A percentile compares a stretch with the other conserved stretches of the same genome.
Conservation (phyloP, 35 echinoderm and acorn worm genomes). For the Apostichopus californicus region DNA sequence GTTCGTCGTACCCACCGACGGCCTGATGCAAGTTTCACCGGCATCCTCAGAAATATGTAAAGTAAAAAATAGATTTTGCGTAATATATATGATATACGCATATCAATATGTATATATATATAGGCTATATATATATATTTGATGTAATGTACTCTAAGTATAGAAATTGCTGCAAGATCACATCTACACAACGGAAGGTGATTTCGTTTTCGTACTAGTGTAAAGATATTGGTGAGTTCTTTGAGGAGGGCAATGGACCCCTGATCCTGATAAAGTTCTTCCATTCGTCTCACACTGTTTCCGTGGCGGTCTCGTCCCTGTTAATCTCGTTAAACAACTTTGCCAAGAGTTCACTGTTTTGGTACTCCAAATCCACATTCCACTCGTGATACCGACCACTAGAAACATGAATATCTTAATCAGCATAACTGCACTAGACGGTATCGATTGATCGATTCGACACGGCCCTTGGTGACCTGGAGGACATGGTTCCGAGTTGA, state of each 20-base stretch:
- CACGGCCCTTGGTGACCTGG: conserved; percentile 62
- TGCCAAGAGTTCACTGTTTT: conserved; percentile 98
- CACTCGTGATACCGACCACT: conserved; percentile 95
- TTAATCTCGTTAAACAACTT: conserved; percentile 57
- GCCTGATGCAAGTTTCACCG: background rate
- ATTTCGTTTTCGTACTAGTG: background rate
- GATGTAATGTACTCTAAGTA: background rate
- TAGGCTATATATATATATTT: background rate
- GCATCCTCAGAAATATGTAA: background rate
- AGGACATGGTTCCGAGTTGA: conserved; percentile 58
- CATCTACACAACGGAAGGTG: conserved; percentile 30
- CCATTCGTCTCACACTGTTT: conserved; percentile 28
- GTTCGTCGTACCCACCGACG: too few relatives aligned
- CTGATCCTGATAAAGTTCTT: background rate
- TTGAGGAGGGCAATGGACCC: background rate
- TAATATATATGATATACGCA: too few relatives aligned
- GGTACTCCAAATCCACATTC: conserved; percentile 99
- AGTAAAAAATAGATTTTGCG: background rate
- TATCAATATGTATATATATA: background rate
- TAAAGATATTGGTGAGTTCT: conserved; percentile 31
- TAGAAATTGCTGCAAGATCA: background rate
- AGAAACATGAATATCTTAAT: conserved; percentile 96
- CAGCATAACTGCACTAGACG: conserved; percentile 75
- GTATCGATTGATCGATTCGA: conserved; percentile 76
- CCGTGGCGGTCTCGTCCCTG: conserved; percentile 21